Evolutionary conservation across 2,888 invertebrate genomes (phyloP).

Genomic region (Lasioglossum calceatum): DNA sequence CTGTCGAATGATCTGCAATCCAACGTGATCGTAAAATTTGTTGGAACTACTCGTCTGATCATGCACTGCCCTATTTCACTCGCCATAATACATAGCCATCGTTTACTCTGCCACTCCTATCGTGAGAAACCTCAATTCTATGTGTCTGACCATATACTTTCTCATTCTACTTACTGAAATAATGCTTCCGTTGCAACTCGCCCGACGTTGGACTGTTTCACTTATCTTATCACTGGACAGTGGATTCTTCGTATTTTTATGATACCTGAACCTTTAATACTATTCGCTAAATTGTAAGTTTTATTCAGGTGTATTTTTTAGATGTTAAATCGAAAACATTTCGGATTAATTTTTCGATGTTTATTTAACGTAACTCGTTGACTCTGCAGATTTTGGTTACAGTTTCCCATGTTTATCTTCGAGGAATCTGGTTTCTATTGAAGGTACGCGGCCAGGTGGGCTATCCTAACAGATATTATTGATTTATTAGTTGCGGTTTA

Average conservation of each 20-base stretch:
- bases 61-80: background rate
- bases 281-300: background rate
- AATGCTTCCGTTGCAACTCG: background rate
- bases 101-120: background rate
- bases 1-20: background rate
- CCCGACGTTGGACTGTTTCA: background rate
- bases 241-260: background rate
- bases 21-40: background rate
- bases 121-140: constrained; percentile 11
- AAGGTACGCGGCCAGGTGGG: background rate
- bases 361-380: background rate
- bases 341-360: background rate
- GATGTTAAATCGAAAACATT: background rate
- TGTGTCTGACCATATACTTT: background rate
- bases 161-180: background rate
- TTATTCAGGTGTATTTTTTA: background rate
- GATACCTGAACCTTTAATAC: background rate
- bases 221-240: background rate
- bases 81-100: background rate
- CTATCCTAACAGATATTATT: background rate
- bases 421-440: background rate
- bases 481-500: background rate
- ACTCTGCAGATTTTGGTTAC: background rate
- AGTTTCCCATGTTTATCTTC: background rate
- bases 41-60: constrained; percentile 9